These are phyloP conservation scores for Armadillidium nasatum DNA, from an alignment of 1,140 invertebrate species.

Conservation along the genomic window DNA sequence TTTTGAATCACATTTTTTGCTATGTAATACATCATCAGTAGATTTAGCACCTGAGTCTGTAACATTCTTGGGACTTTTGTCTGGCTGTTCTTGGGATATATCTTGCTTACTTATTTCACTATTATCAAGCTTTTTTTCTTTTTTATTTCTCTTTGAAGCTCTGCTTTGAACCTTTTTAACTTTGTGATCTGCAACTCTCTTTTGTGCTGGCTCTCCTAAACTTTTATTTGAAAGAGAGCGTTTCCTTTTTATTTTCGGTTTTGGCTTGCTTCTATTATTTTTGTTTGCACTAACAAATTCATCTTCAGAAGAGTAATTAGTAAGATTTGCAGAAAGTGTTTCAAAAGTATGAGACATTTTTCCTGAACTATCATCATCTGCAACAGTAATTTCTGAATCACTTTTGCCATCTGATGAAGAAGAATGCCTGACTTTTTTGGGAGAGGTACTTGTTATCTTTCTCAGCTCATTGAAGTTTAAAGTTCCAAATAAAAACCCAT, in stretches of 20 bases:
- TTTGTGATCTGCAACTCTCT: too few relatives aligned
- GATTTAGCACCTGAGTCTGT: too few relatives aligned
- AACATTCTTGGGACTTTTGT: too few relatives aligned
- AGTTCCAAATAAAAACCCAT: conserved; percentile 41
- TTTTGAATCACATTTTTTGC: too few relatives aligned
- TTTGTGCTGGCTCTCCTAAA: neutral
- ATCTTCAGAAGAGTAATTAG: neutral
- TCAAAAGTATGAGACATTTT: neutral
- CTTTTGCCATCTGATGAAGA: neutral
- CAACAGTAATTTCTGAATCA: neutral
- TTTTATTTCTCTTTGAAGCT: neutral
- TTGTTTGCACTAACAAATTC: neutral
- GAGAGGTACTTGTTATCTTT: conserved; percentile 35
- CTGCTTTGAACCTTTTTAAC: neutral
- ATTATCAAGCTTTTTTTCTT: neutral
- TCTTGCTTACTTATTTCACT: neutral
- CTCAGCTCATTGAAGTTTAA: conserved; percentile 40
- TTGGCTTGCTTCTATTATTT: neutral
- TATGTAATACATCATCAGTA: too few relatives aligned
- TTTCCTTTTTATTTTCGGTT: neutral
- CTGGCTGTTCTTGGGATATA: too few relatives aligned
- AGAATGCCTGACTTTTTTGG: conserved; percentile 33
- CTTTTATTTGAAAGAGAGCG: neutral
- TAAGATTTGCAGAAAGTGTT: neutral
- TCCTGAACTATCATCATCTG: too few relatives aligned